Evolutionary conservation across 2,113 vertebrate genomes (phyloP).

Genomic region (Dicaeum eximium): DNA sequence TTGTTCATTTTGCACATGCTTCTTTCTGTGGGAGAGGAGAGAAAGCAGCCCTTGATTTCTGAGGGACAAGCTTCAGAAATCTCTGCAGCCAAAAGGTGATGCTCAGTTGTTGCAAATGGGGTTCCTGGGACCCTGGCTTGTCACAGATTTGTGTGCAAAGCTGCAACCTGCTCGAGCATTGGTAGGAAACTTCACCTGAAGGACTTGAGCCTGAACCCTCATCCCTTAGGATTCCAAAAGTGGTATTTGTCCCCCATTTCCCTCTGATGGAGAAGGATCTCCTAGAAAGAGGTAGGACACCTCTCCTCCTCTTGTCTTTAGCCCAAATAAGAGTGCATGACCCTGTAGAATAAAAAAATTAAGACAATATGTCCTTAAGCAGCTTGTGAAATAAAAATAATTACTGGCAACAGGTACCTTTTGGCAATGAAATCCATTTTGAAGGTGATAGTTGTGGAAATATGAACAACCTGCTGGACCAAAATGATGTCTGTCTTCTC

Average conservation of each 20-base stretch:
- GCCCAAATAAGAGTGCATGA: not conserved
- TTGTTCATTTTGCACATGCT: not conserved
- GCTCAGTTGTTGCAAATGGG: no score
- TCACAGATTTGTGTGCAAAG: not conserved
- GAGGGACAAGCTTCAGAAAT: not conserved
- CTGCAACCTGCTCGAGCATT: not conserved
- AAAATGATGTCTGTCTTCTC: not conserved
- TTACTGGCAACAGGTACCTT: not conserved
- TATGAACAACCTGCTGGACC: not conserved
- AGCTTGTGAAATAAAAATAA: not conserved
- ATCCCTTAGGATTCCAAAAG: not conserved
- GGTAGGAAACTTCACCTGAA: accelerated
- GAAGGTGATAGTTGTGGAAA: not conserved
- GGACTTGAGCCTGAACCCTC: not conserved
- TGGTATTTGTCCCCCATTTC: not conserved
- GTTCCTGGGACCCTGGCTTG: not conserved
- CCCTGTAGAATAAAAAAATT: not conserved
- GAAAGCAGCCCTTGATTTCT: not conserved
- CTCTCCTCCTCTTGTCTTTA: not conserved
- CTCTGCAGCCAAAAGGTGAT: not conserved
- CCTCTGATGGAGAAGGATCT: not conserved
- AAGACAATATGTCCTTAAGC: not conserved
- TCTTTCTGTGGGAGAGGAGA: not conserved
- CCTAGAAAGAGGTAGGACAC: not conserved
- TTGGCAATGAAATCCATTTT: not conserved